Conservation (phyloP, 2,113 vertebrate species). For the Lota lota region DNA sequence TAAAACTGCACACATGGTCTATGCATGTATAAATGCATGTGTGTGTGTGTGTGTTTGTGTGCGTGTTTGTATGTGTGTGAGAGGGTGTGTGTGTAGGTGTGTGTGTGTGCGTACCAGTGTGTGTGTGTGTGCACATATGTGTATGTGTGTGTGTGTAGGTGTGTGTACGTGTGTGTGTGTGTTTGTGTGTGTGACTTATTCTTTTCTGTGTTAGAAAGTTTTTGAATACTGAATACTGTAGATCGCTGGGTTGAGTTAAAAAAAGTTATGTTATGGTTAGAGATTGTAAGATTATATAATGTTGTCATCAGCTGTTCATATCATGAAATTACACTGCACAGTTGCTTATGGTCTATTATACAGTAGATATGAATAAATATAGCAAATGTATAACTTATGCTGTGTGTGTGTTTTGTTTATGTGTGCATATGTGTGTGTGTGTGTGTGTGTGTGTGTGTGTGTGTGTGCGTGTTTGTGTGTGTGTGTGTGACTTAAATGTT, state of each 20-base stretch:
- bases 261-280: no score
- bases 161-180: slow-evolving; percentile 6
- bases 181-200: background rate
- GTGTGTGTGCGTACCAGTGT: slow-evolving; percentile 6
- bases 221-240: no score
- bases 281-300: no score
- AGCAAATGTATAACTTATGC: background rate
- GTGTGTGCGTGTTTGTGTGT: background rate
- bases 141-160: background rate
- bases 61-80: slow-evolving; percentile 29
- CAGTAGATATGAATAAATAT: no score
- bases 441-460: slow-evolving; percentile 19
- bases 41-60: slow-evolving; percentile 2
- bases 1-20: background rate
- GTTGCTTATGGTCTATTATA: no score
- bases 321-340: background rate
- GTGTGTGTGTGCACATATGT: background rate
- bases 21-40: background rate
- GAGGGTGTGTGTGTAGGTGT: slow-evolving; percentile 16
- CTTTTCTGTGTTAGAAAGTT: background rate
- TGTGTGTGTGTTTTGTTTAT: background rate
- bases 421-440: slow-evolving; percentile 25
- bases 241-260: no score
- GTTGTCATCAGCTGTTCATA: background rate
- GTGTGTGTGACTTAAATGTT: background rate